Percentiles rank a stretch among this genome's conserved stretches.
phyloP scores from a whole-genome alignment of 2,113 vertebrate genomes.

The Ophiodon elongatus region DNA sequence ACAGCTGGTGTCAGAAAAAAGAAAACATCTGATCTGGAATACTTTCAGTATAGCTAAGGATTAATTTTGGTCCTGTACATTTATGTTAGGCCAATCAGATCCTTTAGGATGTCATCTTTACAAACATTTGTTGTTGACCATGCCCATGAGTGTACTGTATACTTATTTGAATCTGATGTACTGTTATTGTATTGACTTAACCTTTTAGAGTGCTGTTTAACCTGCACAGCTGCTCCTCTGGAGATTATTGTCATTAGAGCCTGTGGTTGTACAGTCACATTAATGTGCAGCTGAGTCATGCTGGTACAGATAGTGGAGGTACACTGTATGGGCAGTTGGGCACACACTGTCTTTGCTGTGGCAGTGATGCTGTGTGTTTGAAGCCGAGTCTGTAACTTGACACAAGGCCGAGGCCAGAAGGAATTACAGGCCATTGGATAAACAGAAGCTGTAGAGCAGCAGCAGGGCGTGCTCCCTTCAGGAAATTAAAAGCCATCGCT shows the following conservation, averaged over 20 bases:
- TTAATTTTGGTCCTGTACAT: neutral
- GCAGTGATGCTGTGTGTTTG: conserved; percentile 51
- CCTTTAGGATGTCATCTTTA: neutral
- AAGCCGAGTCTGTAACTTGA: conserved; percentile 57
- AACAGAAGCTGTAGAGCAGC: conserved; percentile 72
- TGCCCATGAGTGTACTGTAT: neutral
- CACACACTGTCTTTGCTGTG: conserved; percentile 45
- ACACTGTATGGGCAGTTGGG: conserved; percentile 12
- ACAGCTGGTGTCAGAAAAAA: neutral
- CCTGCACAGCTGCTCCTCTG: conserved; percentile 27
- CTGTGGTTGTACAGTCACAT: conserved; percentile 24
- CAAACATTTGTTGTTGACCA: neutral
- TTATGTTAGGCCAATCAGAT: neutral
- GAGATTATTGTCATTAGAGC: conserved; percentile 5
- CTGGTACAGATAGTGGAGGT: conserved; percentile 32
- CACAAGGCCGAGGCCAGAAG: conserved; percentile 57
- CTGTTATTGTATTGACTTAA: neutral
- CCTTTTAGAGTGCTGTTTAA: neutral
- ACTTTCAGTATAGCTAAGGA: neutral
- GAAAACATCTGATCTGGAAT: neutral
- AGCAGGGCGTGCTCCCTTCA: conserved; percentile 75
- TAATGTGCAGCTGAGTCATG: conserved; percentile 41
- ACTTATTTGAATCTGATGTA: conserved; percentile 1
- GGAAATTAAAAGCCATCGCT: conserved; percentile 85
- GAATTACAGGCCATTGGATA: conserved; percentile 80